phyloP scores from a whole-genome alignment of 2,113 vertebrate species.

The Ardeotis arabs region DNA sequence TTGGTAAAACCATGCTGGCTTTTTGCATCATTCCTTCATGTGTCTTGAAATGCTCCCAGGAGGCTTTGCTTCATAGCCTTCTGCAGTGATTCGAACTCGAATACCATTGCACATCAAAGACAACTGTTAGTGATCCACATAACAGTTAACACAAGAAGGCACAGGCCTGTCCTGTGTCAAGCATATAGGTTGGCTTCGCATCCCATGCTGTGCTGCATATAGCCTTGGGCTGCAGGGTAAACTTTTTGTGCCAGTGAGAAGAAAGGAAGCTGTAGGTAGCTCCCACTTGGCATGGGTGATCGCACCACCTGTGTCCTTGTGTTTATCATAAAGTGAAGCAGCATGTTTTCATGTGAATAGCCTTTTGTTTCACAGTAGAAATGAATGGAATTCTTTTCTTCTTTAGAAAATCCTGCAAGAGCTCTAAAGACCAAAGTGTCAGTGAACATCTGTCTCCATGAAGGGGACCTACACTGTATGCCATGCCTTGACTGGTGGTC shows the following conservation, averaged over 20 bases:
- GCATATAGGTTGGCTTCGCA: fast-evolving
- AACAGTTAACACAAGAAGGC: not conserved
- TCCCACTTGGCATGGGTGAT: not conserved
- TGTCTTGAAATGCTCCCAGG: not conserved
- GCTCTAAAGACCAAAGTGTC: not conserved
- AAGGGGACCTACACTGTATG: not conserved
- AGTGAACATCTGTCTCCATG: not conserved
- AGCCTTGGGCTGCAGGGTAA: not conserved
- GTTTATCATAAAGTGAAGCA: not conserved
- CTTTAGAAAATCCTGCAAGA: not conserved
- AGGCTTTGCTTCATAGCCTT: not conserved
- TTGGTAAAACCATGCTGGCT: not conserved
- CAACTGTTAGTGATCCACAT: not conserved
- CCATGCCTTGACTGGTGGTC: not conserved
- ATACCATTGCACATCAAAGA: not conserved
- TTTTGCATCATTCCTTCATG: not conserved
- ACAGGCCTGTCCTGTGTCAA: fast-evolving
- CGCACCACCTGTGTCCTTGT: not conserved
- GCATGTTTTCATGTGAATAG: not conserved
- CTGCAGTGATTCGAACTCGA: fast-evolving
- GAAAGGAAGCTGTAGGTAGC: not conserved
- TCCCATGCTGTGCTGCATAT: not conserved
- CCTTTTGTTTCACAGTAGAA: not conserved
- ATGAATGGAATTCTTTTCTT: not conserved
- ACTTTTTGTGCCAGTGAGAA: fast-evolving